Base-by-base conservation (phyloP, 2,113 vertebrate genomes). In the Dipodomys spectabilis region DNA sequence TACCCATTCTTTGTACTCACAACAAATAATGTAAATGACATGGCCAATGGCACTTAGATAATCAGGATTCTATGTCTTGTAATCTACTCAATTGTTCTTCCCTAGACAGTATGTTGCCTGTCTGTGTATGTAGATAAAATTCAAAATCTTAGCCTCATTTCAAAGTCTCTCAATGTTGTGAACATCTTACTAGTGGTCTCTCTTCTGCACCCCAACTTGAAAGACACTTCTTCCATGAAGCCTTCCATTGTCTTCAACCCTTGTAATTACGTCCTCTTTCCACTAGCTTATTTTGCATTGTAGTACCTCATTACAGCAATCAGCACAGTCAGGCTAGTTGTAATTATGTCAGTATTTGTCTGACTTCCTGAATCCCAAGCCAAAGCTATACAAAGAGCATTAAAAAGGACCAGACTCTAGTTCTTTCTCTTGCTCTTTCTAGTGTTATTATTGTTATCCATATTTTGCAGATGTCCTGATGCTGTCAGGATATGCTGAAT, bases 81-180 rank as follows among this genome's bases (percentile, higher is more conserved):
- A 69, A 73, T 25, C 4, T 49, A 3, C 44, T 92, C 16, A n/a
- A 7, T 72, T 77, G 22, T 83, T 88, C 80, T 92, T 90, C 82
- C 15, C 32, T 11, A 5, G 0, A 20, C 23, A 85, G 18, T 39
- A 18, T 25, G 4, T 53, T 75, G 32, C 8, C 22, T 81, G 35
- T 86, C 25, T 89, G 5, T 44, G 5, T 89, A 78, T 65, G 72
- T 86, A 80, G 35, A n/a, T 83, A 93, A 94, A 88, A 86, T 53
- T 86, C 27, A 84, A 86, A 78, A 2, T 27, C 20, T 13, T 62
- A 30, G 11, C 18, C 6, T 74, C 32, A 73, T 82, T 90, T 90
- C 20, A 28, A 32, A 82, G 25, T 15, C 9, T 78, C 6, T 84
- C 45, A 64, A 27, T 73, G 10, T 28, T 32, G 22, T 80, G 22